A percentile compares a stretch with the other conserved stretches of the same genome.
Conservation (phyloP, 2,113 vertebrate genomes). For the Acinonyx jubatus region DNA sequence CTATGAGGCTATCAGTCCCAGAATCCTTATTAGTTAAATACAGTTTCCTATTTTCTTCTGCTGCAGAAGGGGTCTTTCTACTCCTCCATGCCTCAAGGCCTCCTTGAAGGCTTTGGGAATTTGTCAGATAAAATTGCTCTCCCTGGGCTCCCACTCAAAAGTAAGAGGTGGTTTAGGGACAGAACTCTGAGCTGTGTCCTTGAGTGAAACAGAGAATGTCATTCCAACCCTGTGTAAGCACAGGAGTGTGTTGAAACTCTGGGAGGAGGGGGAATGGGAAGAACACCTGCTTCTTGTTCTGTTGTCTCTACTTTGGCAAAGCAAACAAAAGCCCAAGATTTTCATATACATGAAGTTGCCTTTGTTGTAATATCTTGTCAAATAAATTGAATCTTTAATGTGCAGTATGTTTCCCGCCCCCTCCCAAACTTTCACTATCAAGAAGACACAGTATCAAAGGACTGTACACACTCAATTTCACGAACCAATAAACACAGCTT, state of each 20-base stretch:
- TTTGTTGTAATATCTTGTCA: conserved; percentile 63
- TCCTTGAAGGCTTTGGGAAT: neutral
- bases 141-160: neutral
- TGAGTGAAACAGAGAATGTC: neutral
- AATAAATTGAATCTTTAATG: conserved; percentile 65
- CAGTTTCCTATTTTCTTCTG: neutral
- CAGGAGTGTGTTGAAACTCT: neutral
- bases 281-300: conserved; percentile 26
- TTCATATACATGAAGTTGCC: conserved; percentile 45
- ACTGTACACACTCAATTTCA: conserved; percentile 72
- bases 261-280: neutral
- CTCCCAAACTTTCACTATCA: conserved; percentile 36
- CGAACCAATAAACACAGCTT: conserved; percentile 73
- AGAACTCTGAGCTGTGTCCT: neutral
- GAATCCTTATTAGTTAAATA: neutral
- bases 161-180: neutral
- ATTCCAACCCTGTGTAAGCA: neutral
- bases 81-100: accelerated
- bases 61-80: neutral
- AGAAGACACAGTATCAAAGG: conserved; percentile 55
- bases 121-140: neutral
- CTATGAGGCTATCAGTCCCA: neutral
- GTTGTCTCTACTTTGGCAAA: conserved; percentile 6
- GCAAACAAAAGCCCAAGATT: conserved; percentile 52
- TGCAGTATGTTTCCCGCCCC: neutral